Evolutionary conservation across 2,888 invertebrate species (phyloP).

Genomic region (Sipunculus nudus): DNA sequence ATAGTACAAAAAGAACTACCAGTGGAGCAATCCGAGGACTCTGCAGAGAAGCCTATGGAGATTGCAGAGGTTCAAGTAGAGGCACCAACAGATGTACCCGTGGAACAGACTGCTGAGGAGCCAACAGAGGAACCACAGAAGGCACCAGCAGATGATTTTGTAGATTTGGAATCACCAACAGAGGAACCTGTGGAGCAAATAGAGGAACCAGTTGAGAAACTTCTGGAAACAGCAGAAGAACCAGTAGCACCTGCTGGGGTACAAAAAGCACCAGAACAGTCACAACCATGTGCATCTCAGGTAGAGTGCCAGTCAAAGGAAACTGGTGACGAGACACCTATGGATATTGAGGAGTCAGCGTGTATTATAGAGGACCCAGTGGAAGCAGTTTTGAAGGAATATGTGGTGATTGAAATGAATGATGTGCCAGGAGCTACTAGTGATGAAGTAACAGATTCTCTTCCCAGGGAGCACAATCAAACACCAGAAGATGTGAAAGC

Average conservation of each 20-base stretch:
- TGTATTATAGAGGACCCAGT: too few relatives aligned
- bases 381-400: constrained; percentile 42
- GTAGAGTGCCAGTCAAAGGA: too few relatives aligned
- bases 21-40: neutral
- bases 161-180: too few relatives aligned
- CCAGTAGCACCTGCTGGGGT: neutral
- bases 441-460: constrained; percentile 42
- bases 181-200: too few relatives aligned
- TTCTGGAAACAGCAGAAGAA: neutral
- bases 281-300: too few relatives aligned
- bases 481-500: neutral
- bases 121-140: neutral
- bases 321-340: too few relatives aligned
- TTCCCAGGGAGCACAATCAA: constrained; percentile 33
- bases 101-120: neutral
- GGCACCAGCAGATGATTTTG: too few relatives aligned
- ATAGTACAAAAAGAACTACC: neutral
- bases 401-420: constrained; percentile 49
- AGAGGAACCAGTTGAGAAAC: neutral
- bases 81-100: constrained; percentile 2
- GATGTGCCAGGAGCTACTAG: constrained; percentile 52
- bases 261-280: too few relatives aligned
- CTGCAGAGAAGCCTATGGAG: neutral
- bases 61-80: neutral
- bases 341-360: too few relatives aligned